phyloP scores from a whole-genome alignment of 2,113 vertebrate species.

The Acanthochromis polyacanthus region DNA sequence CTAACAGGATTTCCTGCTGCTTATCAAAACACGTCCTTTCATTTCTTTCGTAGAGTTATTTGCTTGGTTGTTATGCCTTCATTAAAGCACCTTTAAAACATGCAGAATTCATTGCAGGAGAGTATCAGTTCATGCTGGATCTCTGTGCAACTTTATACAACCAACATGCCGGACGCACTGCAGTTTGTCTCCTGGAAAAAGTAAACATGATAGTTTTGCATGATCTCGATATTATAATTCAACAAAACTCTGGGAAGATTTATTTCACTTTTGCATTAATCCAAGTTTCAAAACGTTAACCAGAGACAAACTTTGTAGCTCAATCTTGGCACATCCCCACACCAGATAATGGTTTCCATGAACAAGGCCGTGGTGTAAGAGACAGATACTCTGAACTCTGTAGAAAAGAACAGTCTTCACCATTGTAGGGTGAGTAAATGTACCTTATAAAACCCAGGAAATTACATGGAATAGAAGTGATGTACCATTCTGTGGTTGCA shows the following conservation, averaged over 20 bases:
- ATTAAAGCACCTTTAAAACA: slow-evolving; percentile 43
- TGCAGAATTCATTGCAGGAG: slow-evolving; percentile 42
- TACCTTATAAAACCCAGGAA: slow-evolving; percentile 82
- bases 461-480: slow-evolving; percentile 81
- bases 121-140: slow-evolving; percentile 19
- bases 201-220: background rate
- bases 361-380: slow-evolving; percentile 56
- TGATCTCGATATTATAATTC: slow-evolving; percentile 37
- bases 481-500: slow-evolving; percentile 76
- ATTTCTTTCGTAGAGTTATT: slow-evolving; percentile 50
- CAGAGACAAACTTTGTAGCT: slow-evolving; percentile 55
- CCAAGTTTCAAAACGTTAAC: slow-evolving; percentile 67
- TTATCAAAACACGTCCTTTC: slow-evolving; percentile 56
- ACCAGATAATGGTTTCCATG: slow-evolving; percentile 83
- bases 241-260: slow-evolving; percentile 41
- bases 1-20: slow-evolving; percentile 59
- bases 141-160: background rate
- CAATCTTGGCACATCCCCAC: slow-evolving; percentile 69
- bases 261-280: slow-evolving; percentile 45
- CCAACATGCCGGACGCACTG: background rate
- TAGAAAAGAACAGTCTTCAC: slow-evolving; percentile 69
- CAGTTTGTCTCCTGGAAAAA: slow-evolving; percentile 4
- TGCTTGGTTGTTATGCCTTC: slow-evolving; percentile 38
- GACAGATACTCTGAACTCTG: slow-evolving; percentile 64
- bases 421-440: slow-evolving; percentile 77